phyloP scores from a whole-genome alignment of 2,888 invertebrate species.

The Lycaena phlaeas region DNA sequence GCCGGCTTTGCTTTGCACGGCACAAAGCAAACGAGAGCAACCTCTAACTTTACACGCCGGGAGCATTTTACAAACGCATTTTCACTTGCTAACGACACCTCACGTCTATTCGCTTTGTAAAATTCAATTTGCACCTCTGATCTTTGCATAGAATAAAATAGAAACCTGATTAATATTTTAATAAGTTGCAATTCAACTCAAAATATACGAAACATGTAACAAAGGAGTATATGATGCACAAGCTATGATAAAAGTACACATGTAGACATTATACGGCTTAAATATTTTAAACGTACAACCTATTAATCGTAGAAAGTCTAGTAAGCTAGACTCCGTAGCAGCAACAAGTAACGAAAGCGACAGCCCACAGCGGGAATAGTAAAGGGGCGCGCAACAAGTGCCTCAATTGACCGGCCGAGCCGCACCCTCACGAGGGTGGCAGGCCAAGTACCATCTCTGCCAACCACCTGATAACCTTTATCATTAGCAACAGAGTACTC shows the following conservation, averaged over 20 bases:
- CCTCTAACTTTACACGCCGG: not conserved
- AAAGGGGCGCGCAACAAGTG: constrained; percentile 20
- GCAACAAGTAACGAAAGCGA: constrained; percentile 14
- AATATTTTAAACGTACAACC: too few species aligned
- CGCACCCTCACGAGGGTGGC: not conserved
- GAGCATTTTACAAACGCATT: too few species aligned
- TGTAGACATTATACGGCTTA: too few species aligned
- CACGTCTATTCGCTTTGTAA: too few species aligned
- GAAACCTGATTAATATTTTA: too few species aligned
- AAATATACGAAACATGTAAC: too few species aligned
- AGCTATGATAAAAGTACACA: too few species aligned
- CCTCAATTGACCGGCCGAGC: constrained; percentile 14
- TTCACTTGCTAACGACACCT: too few species aligned
- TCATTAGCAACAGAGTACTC: constrained; percentile 24
- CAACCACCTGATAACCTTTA: not conserved
- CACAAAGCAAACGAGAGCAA: constrained; percentile 6
- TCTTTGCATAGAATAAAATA: too few species aligned
- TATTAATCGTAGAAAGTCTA: constrained; percentile 8
- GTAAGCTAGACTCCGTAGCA: constrained; percentile 4
- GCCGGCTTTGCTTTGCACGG: constrained; percentile 9
- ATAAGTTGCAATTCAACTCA: too few species aligned
- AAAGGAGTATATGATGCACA: too few species aligned
- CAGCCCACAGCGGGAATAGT: not conserved
- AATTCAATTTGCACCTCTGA: too few species aligned
- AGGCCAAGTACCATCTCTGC: not conserved